Base-by-base conservation (phyloP, 2,113 vertebrate species). In the Oreochromis niloticus region DNA sequence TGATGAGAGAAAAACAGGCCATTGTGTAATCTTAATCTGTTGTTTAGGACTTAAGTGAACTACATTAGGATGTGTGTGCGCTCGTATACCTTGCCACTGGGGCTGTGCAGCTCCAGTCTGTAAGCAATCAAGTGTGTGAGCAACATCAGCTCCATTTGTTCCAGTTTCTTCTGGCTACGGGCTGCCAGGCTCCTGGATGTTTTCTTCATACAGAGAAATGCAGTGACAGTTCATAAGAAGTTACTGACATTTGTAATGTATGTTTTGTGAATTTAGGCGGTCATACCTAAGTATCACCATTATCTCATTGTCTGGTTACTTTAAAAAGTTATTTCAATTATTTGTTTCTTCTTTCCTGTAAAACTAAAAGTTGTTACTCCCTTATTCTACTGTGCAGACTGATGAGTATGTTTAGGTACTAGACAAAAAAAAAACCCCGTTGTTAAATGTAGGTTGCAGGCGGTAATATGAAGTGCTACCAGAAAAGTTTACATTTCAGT, bases 51-150 rank as follows among this genome's bases (percentile, higher is more conserved):
- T 27, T 30, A 7, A 50, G 14, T 10, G 8, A 13, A 54, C 36
- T 46, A 46, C n/a, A 4, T 3, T 2, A 5, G 68, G 43, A 46
- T 57, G 9, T 66, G 16, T 63, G 34, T 24, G 63, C 16, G 14
- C 39, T 32, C 46, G 56, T 63, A 24, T 57, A 96, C 96, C 93
- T 96, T 97, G 36, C 90, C 91, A 82, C 89, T 96, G 52, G 93
- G 88, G 81, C 96, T 97, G 59, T 97, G 95, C 78, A 97, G 91
- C 50, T 96, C 95, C 84, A 97, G 94, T 9, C 89, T 91, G 55
- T 94, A 93, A 27, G 83, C 80, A 16, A 95, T 93, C 0, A 92
- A 91, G 78, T 90, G 90, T 32, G 92, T 95, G 80, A 96, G 83
- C 83, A 97, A 85, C 95, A 93, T 88, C 79, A 96, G n/a, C 91